Base-by-base conservation (phyloP, 2,113 vertebrate species). In the Ptilonorhynchus violaceus region DNA sequence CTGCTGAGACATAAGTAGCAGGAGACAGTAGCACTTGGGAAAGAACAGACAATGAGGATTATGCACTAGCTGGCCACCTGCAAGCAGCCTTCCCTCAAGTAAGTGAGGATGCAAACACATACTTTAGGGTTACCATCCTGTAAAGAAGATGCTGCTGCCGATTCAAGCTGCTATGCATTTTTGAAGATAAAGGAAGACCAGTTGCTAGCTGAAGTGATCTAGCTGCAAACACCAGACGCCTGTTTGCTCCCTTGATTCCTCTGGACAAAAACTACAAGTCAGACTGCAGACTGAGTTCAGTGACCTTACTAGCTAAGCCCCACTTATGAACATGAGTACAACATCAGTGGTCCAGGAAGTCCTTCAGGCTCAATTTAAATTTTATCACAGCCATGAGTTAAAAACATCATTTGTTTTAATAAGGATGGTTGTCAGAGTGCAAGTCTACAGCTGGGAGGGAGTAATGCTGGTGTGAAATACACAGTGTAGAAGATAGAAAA, bases 341-440 rank as follows among this genome's bases (percentile, higher is more conserved):
- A 39, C 35, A 47, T 30, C 88, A 85, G 52, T 7, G 1, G 21
- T n/a, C 37, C 60, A 70, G 69, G 21, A 93, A 92, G 47, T 30
- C 19, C 59, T 89, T 63, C 85, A 60, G 53, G 52, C 49, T 89
- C 70, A 68, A 49, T 60, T 92, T 76, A 75, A 64, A 63, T 72
- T 70, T 81, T 88, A 85, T 72, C 33, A n/a, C 17, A 68, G 85
- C 10, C 8, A 13, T 68, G 41, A 82, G 33, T 72, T 85, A 22
- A 60, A 87, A 95, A 42, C 19, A 39, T 39, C 0, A 39, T 82
- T 89, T 93, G 33, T 33, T 85, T 92, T 52, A 78, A 83, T 50
- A 27, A 80, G 28, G 49, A 14, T 49, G 8, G 62, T 83, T 88
- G 59, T 42, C 50, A 86, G 63, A 67, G 58, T 74, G 50, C 28